Evolutionary conservation across 1,140 invertebrate species (phyloP).

Genomic region (Brachionus rotundiformis): DNA sequence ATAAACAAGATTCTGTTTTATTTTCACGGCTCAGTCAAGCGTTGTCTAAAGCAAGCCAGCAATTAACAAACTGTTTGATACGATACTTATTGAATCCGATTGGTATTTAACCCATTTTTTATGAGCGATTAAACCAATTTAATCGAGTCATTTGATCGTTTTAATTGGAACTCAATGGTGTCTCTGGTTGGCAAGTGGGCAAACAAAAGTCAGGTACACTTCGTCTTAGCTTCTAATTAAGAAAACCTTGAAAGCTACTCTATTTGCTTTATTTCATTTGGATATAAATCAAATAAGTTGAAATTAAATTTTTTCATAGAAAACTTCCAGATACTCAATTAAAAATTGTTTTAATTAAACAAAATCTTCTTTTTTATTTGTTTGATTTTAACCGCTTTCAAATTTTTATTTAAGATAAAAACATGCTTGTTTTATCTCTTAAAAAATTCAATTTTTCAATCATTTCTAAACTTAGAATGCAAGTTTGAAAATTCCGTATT

Average conservation of each 20-base stretch:
- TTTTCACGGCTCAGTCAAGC: not conserved
- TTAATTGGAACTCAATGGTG: slow-evolving; percentile 18
- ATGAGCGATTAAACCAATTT: not conserved
- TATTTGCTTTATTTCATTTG: slow-evolving; percentile 39
- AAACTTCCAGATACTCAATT: slow-evolving; percentile 45
- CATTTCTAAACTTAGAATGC: not conserved
- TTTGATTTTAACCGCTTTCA: slow-evolving; percentile 24
- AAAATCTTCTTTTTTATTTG: slow-evolving; percentile 1
- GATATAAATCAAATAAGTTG: not conserved
- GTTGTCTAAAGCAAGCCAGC: not conserved
- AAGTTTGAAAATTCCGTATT: not conserved
- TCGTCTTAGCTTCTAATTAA: not conserved
- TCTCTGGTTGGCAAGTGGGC: slow-evolving; percentile 6
- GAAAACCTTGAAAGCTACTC: slow-evolving; percentile 10
- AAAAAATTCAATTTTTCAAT: not conserved
- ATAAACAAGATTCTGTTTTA: slow-evolving; percentile 7
- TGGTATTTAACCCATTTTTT: slow-evolving; percentile 13
- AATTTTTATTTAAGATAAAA: slow-evolving; percentile 34
- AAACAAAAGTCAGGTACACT: slow-evolving; percentile 10
- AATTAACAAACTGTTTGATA: slow-evolving; percentile 9
- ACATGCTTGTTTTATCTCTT: slow-evolving; percentile 36
- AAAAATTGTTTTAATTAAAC: slow-evolving; percentile 41
- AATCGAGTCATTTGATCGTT: not conserved
- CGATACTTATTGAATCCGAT: not conserved
- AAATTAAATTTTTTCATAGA: not conserved